Evolutionary conservation across 2,797 vertebrate species (phyloP).

Genomic region (Pangasius krempfi): DNA sequence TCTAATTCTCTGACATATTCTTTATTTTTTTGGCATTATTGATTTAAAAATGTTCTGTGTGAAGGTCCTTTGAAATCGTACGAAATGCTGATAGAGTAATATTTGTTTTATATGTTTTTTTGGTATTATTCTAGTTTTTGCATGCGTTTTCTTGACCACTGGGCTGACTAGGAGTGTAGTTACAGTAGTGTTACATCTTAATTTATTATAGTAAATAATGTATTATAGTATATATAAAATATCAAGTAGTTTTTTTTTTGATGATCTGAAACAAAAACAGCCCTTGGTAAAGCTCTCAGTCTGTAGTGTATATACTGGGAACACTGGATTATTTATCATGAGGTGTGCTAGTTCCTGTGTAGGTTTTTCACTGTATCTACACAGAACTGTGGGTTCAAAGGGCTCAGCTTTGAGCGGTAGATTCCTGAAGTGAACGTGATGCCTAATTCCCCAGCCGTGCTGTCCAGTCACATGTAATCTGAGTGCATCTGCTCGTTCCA

Average conservation of each 20-base stretch:
- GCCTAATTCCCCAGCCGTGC: slow-evolving; percentile 49
- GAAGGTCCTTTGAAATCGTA: background rate
- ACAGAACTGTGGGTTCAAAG: background rate
- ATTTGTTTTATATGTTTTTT: background rate
- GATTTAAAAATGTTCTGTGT: background rate
- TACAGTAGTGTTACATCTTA: background rate
- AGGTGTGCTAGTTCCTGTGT: background rate
- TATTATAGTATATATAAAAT: background rate
- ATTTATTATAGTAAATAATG: background rate
- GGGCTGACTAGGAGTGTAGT: background rate
- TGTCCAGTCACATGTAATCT: slow-evolving; percentile 73
- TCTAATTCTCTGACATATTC: background rate
- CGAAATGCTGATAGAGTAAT: background rate
- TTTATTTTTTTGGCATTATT: background rate
- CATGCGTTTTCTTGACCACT: background rate
- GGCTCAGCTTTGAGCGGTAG: background rate
- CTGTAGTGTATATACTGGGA: background rate
- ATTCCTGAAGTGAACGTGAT: slow-evolving; percentile 51
- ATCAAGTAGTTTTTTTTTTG: background rate
- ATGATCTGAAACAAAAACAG: background rate
- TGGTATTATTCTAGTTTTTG: background rate
- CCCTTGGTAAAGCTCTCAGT: background rate
- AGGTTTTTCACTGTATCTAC: background rate
- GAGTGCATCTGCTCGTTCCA: slow-evolving; percentile 67
- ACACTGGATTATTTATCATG: background rate